These are phyloP conservation scores for Naso thynnoides DNA, from an alignment of 2,797 vertebrate genomes.

Conservation along the genomic window DNA sequence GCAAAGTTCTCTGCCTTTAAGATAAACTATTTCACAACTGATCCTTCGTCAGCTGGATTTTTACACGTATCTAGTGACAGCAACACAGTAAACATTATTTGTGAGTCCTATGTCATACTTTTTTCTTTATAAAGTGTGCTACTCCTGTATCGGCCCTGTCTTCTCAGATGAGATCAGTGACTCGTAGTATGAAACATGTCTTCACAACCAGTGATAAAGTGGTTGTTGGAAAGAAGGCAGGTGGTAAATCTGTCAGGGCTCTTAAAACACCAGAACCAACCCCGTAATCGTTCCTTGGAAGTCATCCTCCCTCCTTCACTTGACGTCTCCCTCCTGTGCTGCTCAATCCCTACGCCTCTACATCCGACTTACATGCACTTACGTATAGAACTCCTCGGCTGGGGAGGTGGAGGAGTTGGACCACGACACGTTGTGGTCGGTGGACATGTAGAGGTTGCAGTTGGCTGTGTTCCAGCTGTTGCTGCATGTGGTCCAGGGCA, in stretches of 20 bases:
- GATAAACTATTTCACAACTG: not conserved
- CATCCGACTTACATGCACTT: constrained; percentile 90
- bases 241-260: constrained; percentile 20
- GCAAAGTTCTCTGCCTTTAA: not conserved
- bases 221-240: constrained; percentile 4
- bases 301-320: constrained; percentile 10
- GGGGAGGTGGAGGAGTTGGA: constrained; percentile 91
- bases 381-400: constrained; percentile 99
- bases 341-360: constrained; percentile 33
- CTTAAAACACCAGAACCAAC: constrained; percentile 27
- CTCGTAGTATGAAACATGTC: not conserved
- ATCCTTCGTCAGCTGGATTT: not conserved
- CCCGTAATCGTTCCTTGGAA: constrained; percentile 26
- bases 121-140: not conserved
- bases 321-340: constrained; percentile 17
- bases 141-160: not conserved
- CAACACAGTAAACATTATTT: not conserved
- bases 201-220: constrained; percentile 9
- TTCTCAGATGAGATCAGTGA: constrained; percentile 8
- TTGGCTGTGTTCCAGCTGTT: constrained; percentile 96
- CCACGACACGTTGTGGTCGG: constrained; percentile 91
- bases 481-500: constrained; percentile 95
- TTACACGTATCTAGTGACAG: not conserved
- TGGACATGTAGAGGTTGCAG: constrained; percentile 93
- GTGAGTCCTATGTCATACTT: not conserved